Evolutionary conservation across 2,888 invertebrate species (phyloP).

Genomic region (Miltochrista miniata): DNA sequence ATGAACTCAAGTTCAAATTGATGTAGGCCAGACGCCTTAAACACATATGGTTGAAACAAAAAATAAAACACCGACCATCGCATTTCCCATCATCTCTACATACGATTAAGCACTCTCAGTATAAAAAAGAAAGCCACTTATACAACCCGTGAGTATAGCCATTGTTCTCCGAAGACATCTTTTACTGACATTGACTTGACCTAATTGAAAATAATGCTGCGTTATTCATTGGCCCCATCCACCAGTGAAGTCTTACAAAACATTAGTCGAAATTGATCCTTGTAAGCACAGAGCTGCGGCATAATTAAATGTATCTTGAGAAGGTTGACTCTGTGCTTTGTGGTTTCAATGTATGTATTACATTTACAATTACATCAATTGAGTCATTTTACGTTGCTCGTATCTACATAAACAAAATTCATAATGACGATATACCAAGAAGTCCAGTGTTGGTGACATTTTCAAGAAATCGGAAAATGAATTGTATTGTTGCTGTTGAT

Average conservation of each 20-base stretch:
- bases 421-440: too few species aligned
- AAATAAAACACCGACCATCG: constrained; percentile 59
- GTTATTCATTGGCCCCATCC: constrained; percentile 69
- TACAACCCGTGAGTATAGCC: constrained; percentile 72
- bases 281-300: constrained; percentile 22
- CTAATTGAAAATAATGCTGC: constrained; percentile 81
- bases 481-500: too few species aligned
- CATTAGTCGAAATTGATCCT: constrained; percentile 47
- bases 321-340: constrained; percentile 48
- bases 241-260: constrained; percentile 66
- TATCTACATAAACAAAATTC: constrained; percentile 36
- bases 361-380: constrained; percentile 61
- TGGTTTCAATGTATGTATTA: constrained; percentile 58
- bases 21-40: constrained; percentile 55
- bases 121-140: constrained; percentile 77
- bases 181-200: constrained; percentile 75
- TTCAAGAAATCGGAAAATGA: too few species aligned
- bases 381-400: constrained; percentile 31
- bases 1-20: constrained; percentile 43
- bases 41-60: constrained; percentile 42
- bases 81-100: constrained; percentile 69
- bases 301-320: neutral
- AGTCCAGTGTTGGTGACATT: too few species aligned
- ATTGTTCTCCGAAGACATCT: constrained; percentile 77
- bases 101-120: constrained; percentile 70